These are phyloP conservation scores for Andrena camellia DNA, from an alignment of 2,888 invertebrate species.

Conservation along the genomic window DNA sequence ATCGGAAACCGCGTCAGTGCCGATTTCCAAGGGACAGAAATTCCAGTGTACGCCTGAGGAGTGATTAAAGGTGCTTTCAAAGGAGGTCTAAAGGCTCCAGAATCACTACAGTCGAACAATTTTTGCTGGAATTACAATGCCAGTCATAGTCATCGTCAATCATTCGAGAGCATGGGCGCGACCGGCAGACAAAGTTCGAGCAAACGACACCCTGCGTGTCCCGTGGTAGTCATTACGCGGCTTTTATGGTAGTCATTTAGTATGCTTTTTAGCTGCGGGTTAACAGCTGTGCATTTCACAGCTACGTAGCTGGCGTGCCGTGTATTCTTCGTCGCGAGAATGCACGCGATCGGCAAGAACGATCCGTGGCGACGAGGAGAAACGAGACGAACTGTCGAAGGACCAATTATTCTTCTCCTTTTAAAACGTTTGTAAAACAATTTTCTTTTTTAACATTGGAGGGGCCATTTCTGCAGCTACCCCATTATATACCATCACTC, in stretches of 20 bases:
- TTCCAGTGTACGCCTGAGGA: background rate
- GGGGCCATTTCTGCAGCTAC: background rate
- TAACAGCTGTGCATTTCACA: constrained; percentile 80
- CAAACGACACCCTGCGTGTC: constrained; percentile 64
- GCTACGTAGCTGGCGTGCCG: constrained; percentile 59
- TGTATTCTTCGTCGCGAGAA: constrained; percentile 66
- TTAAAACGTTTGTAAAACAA: constrained; percentile 15
- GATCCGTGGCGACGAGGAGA: constrained; percentile 46
- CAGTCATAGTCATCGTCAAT: constrained; percentile 32
- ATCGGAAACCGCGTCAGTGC: background rate
- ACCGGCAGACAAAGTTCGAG: constrained; percentile 51
- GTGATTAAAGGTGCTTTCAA: background rate
- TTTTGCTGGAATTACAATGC: constrained; percentile 35
- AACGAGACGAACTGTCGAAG: constrained; percentile 47
- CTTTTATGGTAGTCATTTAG: constrained; percentile 76
- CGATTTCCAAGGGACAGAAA: background rate
- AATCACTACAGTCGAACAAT: background rate
- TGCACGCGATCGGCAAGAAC: constrained; percentile 68
- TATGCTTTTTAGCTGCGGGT: constrained; percentile 81
- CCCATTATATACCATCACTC: no score
- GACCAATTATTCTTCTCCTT: constrained; percentile 40
- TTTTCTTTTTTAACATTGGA: background rate
- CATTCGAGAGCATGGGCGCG: constrained; percentile 37
- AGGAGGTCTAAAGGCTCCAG: background rate
- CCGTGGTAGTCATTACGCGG: constrained; percentile 73